Evolutionary conservation across 2,888 invertebrate species (phyloP).

Genomic region (Apodemia zela): DNA sequence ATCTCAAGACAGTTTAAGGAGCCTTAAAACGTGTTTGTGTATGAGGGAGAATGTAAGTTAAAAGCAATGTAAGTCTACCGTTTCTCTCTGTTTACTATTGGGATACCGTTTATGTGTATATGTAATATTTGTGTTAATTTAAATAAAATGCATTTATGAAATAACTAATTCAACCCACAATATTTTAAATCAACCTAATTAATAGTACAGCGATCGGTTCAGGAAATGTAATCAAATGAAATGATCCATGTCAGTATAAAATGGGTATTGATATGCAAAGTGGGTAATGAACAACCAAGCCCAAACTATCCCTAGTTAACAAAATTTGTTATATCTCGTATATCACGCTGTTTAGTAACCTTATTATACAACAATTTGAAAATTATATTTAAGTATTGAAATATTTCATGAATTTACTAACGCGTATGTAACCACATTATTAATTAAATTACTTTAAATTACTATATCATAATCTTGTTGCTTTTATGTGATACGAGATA

Average conservation of each 20-base stretch:
- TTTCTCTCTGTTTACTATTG: too few species aligned
- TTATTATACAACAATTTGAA: background rate
- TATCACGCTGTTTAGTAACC: slow-evolving; percentile 4
- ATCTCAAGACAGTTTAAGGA: too few species aligned
- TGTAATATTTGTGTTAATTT: background rate
- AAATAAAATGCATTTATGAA: background rate
- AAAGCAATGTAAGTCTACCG: too few species aligned
- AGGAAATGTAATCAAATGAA: slow-evolving; percentile 75
- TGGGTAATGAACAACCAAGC: slow-evolving; percentile 58
- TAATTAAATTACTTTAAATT: too few species aligned
- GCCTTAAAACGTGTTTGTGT: too few species aligned
- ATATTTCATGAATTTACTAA: background rate
- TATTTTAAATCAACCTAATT: slow-evolving; percentile 21
- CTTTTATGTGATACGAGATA: too few species aligned
- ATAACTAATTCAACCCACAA: background rate
- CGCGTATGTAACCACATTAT: too few species aligned
- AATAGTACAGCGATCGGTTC: slow-evolving; percentile 42
- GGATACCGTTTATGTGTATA: too few species aligned
- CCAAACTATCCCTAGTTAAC: slow-evolving; percentile 61
- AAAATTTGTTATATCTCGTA: slow-evolving; percentile 41
- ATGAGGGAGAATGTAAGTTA: too few species aligned
- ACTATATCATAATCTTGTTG: too few species aligned
- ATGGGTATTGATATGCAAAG: slow-evolving; percentile 77
- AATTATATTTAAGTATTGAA: background rate
- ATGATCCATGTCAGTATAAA: slow-evolving; percentile 78